phyloP scores from a whole-genome alignment of 2,888 invertebrate species.

The Drosophila kambysellisi region DNA sequence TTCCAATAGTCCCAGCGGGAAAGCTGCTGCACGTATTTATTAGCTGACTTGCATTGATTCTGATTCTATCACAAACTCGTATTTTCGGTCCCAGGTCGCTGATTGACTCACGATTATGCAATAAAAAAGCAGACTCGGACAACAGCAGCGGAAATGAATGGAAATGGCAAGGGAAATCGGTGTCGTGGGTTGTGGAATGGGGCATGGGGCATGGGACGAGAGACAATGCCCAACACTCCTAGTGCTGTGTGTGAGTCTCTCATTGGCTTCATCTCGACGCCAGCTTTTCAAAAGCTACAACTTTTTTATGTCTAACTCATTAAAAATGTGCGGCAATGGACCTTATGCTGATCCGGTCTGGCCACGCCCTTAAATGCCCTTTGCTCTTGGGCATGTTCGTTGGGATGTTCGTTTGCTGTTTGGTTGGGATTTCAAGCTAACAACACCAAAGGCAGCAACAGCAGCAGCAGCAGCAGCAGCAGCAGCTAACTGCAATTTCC shows the following conservation, averaged over 20 bases:
- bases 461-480: conserved; percentile 13
- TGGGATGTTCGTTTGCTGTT: conserved; percentile 36
- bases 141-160: conserved; percentile 37
- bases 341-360: conserved; percentile 52
- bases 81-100: conserved; percentile 47
- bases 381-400: conserved; percentile 50
- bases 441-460: conserved; percentile 24
- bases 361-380: conserved; percentile 34
- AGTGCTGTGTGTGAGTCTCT: conserved; percentile 10
- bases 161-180: conserved; percentile 12
- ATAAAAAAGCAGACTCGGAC: conserved; percentile 72
- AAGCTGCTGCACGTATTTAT: conserved; percentile 78
- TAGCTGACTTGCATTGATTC: conserved; percentile 73
- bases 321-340: conserved; percentile 78
- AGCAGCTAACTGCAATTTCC: conserved; percentile 76
- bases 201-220: conserved; percentile 19
- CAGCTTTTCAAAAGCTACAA: conserved; percentile 76
- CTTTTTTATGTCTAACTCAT: conserved; percentile 82
- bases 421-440: conserved; percentile 41
- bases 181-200: not conserved
- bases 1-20: conserved; percentile 11
- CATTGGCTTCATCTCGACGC: conserved; percentile 70
- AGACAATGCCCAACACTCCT: conserved; percentile 54
- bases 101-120: conserved; percentile 83
- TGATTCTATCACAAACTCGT: not conserved